Evolutionary conservation across 2,113 vertebrate genomes (phyloP), one percentile per base, ranked within the genome.

Genomic region (Gymnocephalus cernua): DNA sequence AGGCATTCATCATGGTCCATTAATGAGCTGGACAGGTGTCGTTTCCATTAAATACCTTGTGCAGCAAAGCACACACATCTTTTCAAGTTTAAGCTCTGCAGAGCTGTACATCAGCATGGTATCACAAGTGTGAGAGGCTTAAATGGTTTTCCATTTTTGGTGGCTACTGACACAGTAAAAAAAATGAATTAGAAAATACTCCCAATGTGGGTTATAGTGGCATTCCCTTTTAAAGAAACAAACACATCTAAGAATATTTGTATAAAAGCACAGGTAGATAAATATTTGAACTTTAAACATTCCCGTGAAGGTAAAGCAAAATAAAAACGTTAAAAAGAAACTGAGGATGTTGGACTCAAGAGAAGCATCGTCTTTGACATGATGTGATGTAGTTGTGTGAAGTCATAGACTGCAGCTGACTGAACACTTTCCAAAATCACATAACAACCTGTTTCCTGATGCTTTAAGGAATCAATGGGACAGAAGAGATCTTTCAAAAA

Each of bases 271-370:
- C 53, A 75, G 23, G 44, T 27, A 23, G 51, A 81, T 80, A 79
- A 89, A 87, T 91, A 85, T 92, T 92, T 90, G 58, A 84, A 79
- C 63, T 70, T 72, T 32, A 27, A 10, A 47, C 45, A 29, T 80
- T 86, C 75, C 62, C 13, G 38, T 58, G 58, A 85, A 69, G 58
- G 35, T 27, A 70, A 65, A 51, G 54, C 38, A 79, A 47, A 75
- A 67, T 82, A 25, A 50, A 65, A 71, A 38, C 21, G 44, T 57
- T 35, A 48, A 67, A 90, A 90, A 83, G 50, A 91, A 91, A 79
- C 72, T 23, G 23, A 80, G 61, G 29, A 73, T 66, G 73, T 50
- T 81, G 27, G 73, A 88, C 84, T 89, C 57, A 92, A 90, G 68
- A 65, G 79, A 44, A 23, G 44, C 70, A 16, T 85, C 90, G 86